phyloP scores from a whole-genome alignment of 1,140 invertebrate species.

The Lasioglossum albipes region DNA sequence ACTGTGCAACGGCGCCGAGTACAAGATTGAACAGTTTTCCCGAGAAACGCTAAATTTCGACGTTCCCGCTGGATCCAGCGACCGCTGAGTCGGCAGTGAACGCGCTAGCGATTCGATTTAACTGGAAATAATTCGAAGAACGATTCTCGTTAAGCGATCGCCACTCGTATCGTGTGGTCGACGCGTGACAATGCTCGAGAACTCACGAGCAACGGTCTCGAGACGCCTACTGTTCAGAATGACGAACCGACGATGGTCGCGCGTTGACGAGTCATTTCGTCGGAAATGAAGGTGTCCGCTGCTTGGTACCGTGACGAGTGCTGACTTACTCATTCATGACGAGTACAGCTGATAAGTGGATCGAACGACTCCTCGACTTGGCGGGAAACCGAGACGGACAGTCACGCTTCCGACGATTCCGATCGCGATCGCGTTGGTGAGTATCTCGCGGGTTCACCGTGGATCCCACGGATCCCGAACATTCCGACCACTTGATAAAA shows the following conservation, averaged over 20 bases:
- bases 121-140: not conserved
- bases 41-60: no score
- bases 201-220: not conserved
- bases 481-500: not conserved
- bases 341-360: not conserved
- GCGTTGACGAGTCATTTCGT: not conserved
- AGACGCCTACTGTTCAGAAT: not conserved
- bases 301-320: slow-evolving; percentile 3
- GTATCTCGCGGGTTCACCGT: not conserved
- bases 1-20: no score
- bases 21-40: no score
- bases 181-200: not conserved
- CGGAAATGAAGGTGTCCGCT: slow-evolving; percentile 8
- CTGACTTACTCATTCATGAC: slow-evolving; percentile 21
- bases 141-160: not conserved
- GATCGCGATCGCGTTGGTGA: not conserved
- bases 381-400: not conserved
- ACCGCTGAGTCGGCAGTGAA: no score
- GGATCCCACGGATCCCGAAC: no score
- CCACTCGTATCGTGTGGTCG: not conserved
- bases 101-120: not conserved
- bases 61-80: no score
- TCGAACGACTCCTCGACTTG: not conserved
- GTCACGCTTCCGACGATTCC: no score
- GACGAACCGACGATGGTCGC: no score